These are phyloP conservation scores for Mayetiola destructor DNA, from an alignment of 2,888 invertebrate genomes.

Conservation along the genomic window DNA sequence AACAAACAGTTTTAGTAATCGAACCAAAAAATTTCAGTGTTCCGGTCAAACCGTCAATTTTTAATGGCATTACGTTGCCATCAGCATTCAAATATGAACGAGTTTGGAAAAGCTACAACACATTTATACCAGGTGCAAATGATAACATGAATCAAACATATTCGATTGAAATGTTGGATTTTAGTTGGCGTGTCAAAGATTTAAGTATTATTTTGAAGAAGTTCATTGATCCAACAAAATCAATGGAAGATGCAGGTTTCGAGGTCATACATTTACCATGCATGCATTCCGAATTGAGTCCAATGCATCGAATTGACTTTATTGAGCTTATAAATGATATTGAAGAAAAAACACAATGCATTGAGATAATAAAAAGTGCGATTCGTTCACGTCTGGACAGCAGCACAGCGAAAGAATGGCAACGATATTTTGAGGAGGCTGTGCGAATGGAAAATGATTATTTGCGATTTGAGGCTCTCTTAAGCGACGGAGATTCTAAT, in stretches of 20 bases:
- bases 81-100: conserved; percentile 7
- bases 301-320: neutral
- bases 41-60: neutral
- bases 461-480: neutral
- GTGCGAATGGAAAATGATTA: conserved; percentile 3
- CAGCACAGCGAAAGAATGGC: neutral
- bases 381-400: neutral
- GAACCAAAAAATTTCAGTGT: conserved; percentile 1
- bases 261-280: neutral
- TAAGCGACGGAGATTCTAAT: neutral
- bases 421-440: neutral
- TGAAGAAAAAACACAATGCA: neutral
- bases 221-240: neutral
- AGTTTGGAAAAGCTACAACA: conserved; percentile 2
- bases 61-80: neutral
- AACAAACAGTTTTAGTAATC: neutral
- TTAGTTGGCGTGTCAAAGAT: neutral
- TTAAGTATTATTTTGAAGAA: neutral
- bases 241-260: neutral
- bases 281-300: neutral
- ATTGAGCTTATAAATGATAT: neutral
- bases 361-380: neutral
- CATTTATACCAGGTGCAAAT: neutral
- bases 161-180: conserved; percentile 2
- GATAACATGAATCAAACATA: neutral